Evolutionary conservation across 2,888 invertebrate species (phyloP).

Genomic region (Drosophila helvetica): DNA sequence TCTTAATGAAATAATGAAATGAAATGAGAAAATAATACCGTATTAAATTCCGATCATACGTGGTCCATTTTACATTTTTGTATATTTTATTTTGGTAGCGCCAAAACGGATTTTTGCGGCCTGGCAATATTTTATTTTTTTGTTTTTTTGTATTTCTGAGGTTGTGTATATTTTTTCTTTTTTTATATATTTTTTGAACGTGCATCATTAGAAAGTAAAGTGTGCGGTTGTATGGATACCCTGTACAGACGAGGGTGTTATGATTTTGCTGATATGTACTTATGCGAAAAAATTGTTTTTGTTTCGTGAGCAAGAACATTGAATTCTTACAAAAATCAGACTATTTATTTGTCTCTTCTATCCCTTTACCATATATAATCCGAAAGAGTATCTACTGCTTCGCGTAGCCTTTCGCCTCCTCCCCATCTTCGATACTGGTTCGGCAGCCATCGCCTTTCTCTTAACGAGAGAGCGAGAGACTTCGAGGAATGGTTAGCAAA

Average conservation of each 20-base stretch:
- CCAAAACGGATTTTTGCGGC: slow-evolving; percentile 36
- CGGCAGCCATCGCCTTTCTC: slow-evolving; percentile 46
- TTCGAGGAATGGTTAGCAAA: slow-evolving; percentile 23
- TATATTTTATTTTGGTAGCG: too few species aligned
- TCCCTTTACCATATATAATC: not conserved
- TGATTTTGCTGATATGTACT: not conserved
- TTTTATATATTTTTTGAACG: slow-evolving; percentile 8
- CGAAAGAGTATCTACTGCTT: not conserved
- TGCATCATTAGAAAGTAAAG: slow-evolving; percentile 50
- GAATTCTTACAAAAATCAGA: too few species aligned
- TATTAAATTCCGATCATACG: too few species aligned
- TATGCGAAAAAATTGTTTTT: not conserved
- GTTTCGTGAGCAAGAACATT: too few species aligned
- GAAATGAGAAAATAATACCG: too few species aligned
- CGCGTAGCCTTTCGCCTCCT: not conserved
- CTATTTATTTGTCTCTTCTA: not conserved
- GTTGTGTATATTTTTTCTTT: not conserved
- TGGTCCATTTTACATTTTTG: too few species aligned
- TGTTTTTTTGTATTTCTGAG: not conserved
- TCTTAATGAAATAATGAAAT: too few species aligned
- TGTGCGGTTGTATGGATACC: slow-evolving; percentile 17
- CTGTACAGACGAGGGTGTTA: not conserved
- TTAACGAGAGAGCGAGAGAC: slow-evolving; percentile 31
- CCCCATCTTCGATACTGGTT: slow-evolving; percentile 21
- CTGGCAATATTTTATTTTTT: slow-evolving; percentile 33